phyloP scores from a whole-genome alignment of 2,797 vertebrate genomes.

The Clarias fuscus region DNA sequence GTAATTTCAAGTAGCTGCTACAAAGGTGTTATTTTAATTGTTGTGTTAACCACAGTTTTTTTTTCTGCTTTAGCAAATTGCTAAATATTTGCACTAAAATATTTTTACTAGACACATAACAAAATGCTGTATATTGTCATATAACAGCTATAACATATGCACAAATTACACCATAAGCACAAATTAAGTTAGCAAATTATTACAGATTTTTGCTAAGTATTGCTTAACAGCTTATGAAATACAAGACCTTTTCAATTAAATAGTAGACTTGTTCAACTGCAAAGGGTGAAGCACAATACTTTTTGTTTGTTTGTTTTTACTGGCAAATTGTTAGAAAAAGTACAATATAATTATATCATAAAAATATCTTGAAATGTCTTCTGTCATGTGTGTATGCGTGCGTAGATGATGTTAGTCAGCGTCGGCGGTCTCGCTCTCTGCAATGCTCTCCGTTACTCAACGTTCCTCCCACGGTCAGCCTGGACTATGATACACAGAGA shows the following conservation, averaged over 20 bases:
- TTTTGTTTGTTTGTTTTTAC: not conserved
- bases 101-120: not conserved
- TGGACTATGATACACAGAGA: slow-evolving; percentile 70
- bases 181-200: not conserved
- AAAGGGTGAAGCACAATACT: not conserved
- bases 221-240: not conserved
- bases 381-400: slow-evolving; percentile 36
- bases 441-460: slow-evolving; percentile 88
- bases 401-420: slow-evolving; percentile 73
- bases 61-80: not conserved
- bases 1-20: not conserved
- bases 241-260: not conserved
- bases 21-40: not conserved
- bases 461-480: slow-evolving; percentile 78
- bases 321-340: not conserved
- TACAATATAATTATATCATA: not conserved
- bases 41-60: not conserved
- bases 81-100: not conserved
- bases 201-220: not conserved
- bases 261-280: no score
- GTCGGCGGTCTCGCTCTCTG: slow-evolving; percentile 82
- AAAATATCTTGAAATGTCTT: not conserved
- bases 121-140: no score
- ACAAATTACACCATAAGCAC: not conserved
- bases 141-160: not conserved